phyloP scores from a whole-genome alignment of 2,888 invertebrate species.

The Epiperipatus broadwayi region DNA sequence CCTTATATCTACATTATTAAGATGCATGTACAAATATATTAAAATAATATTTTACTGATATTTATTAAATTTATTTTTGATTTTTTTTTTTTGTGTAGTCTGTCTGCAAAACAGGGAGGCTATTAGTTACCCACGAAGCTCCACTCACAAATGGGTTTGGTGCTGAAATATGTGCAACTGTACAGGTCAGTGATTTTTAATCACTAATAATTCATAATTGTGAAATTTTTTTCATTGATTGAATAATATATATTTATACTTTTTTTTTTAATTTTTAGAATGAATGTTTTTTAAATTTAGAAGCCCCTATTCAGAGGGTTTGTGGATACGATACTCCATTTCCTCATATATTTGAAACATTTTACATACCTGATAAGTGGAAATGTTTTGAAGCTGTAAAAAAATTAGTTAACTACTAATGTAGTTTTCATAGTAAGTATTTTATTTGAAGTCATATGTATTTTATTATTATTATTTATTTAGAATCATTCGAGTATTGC shows the following conservation, averaged over 20 bases:
- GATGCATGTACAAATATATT: constrained; percentile 1
- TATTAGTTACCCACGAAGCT: constrained; percentile 83
- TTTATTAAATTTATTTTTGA: background rate
- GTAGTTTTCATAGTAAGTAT: too few species aligned
- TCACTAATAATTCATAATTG: background rate
- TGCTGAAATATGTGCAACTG: constrained; percentile 75
- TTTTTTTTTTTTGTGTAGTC: constrained; percentile 54
- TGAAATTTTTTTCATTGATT: background rate
- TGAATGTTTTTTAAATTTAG: constrained; percentile 80
- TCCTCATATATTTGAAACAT: constrained; percentile 84
- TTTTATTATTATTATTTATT: too few species aligned
- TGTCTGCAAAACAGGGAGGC: constrained; percentile 77
- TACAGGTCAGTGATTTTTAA: constrained; percentile 45
- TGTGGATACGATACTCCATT: constrained; percentile 95
- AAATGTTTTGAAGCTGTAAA: constrained; percentile 64
- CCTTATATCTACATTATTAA: background rate
- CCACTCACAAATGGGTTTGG: constrained; percentile 88
- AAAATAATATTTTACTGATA: background rate
- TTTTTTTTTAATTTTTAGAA: constrained; percentile 37
- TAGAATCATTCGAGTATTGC: too few species aligned
- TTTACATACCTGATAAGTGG: constrained; percentile 88
- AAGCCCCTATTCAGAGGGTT: constrained; percentile 72
- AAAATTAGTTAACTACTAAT: constrained; percentile 46
- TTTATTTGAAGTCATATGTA: too few species aligned
- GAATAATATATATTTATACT: background rate